phyloP scores from a whole-genome alignment of 2,113 vertebrate species.

The Machaerirhynchus nigripectus region DNA sequence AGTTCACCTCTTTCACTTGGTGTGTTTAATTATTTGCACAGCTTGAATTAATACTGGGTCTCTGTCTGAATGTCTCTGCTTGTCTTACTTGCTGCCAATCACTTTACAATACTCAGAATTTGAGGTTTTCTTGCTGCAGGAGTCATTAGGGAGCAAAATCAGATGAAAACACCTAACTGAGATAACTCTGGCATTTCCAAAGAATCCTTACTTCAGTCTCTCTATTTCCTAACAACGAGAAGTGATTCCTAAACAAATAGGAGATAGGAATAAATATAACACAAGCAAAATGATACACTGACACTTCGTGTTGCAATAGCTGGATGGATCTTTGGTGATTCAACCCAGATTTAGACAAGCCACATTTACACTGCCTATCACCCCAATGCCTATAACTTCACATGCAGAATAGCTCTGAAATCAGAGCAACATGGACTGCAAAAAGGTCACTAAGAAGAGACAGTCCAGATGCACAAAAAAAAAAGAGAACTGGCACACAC shows the following conservation, averaged over 20 bases:
- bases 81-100: background rate
- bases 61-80: background rate
- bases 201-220: background rate
- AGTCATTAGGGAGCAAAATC: background rate
- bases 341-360: background rate
- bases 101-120: background rate
- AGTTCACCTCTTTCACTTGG: background rate
- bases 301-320: background rate
- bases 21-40: conserved; percentile 49
- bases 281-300: background rate
- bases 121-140: background rate
- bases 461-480: background rate
- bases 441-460: background rate
- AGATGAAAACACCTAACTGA: background rate
- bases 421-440: background rate
- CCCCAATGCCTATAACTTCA: background rate
- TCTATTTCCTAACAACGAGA: background rate
- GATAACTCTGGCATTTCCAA: background rate
- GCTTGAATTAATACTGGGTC: conserved; percentile 22
- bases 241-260: background rate
- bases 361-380: background rate
- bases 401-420: background rate
- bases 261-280: background rate
- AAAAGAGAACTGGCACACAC: background rate
- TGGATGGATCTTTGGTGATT: background rate